Conservation (phyloP, 2,888 invertebrate species). For the Heliconius sara region DNA sequence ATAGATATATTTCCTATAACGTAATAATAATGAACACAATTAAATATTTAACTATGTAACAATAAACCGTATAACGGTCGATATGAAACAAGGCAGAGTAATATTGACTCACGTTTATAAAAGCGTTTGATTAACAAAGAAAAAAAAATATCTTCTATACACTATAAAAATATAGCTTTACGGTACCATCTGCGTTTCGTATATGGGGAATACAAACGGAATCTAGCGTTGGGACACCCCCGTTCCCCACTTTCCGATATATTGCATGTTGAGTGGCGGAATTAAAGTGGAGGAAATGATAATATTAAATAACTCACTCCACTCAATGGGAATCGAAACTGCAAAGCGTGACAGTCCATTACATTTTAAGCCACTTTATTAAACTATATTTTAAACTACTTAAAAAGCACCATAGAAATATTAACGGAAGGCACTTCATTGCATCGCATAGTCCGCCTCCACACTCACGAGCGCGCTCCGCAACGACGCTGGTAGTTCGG, state of each 20-base stretch:
- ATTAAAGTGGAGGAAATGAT: background rate
- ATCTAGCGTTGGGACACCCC: no score
- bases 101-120: background rate
- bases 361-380: no score
- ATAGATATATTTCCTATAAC: background rate
- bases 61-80: background rate
- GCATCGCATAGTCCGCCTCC: slow-evolving; percentile 62
- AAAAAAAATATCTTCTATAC: background rate
- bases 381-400: background rate
- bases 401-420: slow-evolving; percentile 16
- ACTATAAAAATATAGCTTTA: background rate
- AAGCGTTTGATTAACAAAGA: background rate
- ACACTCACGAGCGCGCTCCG: slow-evolving; percentile 66
- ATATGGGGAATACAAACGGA: no score
- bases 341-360: no score
- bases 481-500: slow-evolving; percentile 68
- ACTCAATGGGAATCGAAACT: background rate
- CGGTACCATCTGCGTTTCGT: background rate
- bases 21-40: background rate
- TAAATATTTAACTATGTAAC: slow-evolving; percentile 11
- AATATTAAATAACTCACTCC: background rate
- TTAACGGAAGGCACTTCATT: slow-evolving; percentile 51
- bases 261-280: no score
- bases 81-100: background rate
- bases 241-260: no score